Conservation (phyloP, 2,888 invertebrate genomes). For the Hirtodrosophila trivittata region DNA sequence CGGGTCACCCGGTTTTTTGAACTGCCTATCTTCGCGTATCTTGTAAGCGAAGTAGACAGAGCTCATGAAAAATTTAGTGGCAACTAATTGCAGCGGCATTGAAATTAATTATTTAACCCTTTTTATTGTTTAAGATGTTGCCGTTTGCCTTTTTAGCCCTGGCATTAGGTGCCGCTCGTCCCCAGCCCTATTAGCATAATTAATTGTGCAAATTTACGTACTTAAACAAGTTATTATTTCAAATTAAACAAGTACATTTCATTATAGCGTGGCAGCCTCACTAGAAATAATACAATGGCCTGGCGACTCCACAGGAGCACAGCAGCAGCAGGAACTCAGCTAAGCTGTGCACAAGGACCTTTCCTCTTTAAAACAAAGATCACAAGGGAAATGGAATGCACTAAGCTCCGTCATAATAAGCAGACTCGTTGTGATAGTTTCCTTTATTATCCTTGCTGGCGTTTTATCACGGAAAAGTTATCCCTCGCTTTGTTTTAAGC, state of each 20-base stretch:
- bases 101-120: slow-evolving; percentile 81
- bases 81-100: slow-evolving; percentile 79
- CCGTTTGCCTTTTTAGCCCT: slow-evolving; percentile 60
- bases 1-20: too few species aligned
- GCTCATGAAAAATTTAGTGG: slow-evolving; percentile 80
- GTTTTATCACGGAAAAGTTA: too few species aligned
- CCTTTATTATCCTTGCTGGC: too few species aligned
- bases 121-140: slow-evolving; percentile 75
- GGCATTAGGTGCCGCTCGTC: slow-evolving; percentile 18
- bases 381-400: too few species aligned
- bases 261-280: slow-evolving; percentile 23
- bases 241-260: slow-evolving; percentile 67
- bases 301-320: not conserved
- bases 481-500: too few species aligned
- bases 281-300: not conserved
- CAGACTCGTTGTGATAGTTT: too few species aligned
- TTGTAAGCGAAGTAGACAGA: slow-evolving; percentile 46
- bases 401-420: too few species aligned
- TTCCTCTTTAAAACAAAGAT: not conserved
- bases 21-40: slow-evolving; percentile 38
- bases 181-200: slow-evolving; percentile 79
- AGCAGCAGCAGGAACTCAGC: not conserved
- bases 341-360: not conserved
- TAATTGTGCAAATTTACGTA: slow-evolving; percentile 80
- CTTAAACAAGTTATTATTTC: slow-evolving; percentile 80